Percentiles rank a stretch among this genome's conserved stretches.
phyloP scores from a whole-genome alignment of 2,888 invertebrate genomes.

The Dynastes tityus region DNA sequence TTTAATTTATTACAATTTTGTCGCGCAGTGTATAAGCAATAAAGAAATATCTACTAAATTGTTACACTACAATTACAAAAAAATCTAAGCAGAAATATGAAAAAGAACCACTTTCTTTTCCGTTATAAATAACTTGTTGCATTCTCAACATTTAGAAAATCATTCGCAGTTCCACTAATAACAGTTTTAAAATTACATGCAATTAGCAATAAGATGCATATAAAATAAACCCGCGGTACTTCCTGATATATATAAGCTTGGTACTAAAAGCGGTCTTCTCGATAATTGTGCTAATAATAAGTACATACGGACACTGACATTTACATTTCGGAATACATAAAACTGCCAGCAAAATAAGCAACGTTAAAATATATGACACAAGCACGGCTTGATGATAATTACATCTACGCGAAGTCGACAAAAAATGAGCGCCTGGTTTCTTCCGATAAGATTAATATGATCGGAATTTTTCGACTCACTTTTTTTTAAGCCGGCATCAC shows the following conservation, averaged over 20 bases:
- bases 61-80: too few relatives aligned
- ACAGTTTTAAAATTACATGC: too few relatives aligned
- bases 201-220: too few relatives aligned
- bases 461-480: constrained; percentile 23
- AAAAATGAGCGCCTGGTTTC: constrained; percentile 22
- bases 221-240: too few relatives aligned
- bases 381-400: constrained; percentile 6
- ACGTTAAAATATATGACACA: constrained; percentile 25
- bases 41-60: too few relatives aligned
- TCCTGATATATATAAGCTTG: background rate
- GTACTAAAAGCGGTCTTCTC: background rate
- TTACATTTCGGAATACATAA: background rate
- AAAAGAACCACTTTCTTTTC: too few relatives aligned
- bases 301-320: background rate
- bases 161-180: too few relatives aligned
- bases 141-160: too few relatives aligned
- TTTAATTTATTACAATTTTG: too few relatives aligned
- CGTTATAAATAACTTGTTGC: too few relatives aligned
- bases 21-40: too few relatives aligned
- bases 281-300: constrained; percentile 5
- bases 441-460: constrained; percentile 23
- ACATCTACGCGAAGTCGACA: background rate
- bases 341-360: background rate
- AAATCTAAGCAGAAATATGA: too few relatives aligned
- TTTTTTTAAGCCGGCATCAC: constrained; percentile 7